phyloP scores from a whole-genome alignment of 2,797 vertebrate species.

The Liasis olivaceus region DNA sequence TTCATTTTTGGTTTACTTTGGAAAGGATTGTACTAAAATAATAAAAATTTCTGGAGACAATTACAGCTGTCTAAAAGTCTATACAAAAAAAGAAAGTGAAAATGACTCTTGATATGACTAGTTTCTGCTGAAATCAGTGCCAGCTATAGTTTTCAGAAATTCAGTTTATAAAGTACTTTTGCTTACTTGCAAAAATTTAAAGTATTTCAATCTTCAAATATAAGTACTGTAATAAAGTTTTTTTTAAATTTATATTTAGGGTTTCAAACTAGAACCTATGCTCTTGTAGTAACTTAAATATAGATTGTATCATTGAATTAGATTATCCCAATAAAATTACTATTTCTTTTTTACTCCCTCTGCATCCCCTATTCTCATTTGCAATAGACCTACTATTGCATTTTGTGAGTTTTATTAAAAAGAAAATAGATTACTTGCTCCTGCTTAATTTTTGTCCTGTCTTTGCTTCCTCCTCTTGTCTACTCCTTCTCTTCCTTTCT shows the following conservation, averaged over 20 bases:
- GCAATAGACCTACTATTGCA: neutral
- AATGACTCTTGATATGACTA: neutral
- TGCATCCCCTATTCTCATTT: neutral
- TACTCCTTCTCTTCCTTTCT: neutral
- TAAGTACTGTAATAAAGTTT: neutral
- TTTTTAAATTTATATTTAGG: neutral
- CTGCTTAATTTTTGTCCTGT: neutral
- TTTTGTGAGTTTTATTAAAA: neutral
- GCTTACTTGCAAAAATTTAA: neutral
- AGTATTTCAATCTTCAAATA: neutral
- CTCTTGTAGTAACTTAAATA: neutral
- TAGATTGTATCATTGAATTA: neutral
- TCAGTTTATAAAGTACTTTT: neutral
- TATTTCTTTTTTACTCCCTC: too few species aligned
- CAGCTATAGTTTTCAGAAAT: neutral
- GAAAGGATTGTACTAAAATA: neutral
- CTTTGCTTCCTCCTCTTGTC: neutral
- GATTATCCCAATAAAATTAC: neutral
- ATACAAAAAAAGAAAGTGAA: neutral
- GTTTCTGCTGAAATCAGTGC: neutral
- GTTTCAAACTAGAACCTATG: neutral
- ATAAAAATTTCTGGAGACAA: neutral
- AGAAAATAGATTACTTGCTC: neutral
- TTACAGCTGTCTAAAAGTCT: neutral
- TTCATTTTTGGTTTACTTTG: neutral